A percentile compares a stretch with the other conserved stretches of the same genome.
These are phyloP conservation scores for Catharus fuscescens DNA, from an alignment of 2,113 vertebrate genomes.

Conservation along the genomic window DNA sequence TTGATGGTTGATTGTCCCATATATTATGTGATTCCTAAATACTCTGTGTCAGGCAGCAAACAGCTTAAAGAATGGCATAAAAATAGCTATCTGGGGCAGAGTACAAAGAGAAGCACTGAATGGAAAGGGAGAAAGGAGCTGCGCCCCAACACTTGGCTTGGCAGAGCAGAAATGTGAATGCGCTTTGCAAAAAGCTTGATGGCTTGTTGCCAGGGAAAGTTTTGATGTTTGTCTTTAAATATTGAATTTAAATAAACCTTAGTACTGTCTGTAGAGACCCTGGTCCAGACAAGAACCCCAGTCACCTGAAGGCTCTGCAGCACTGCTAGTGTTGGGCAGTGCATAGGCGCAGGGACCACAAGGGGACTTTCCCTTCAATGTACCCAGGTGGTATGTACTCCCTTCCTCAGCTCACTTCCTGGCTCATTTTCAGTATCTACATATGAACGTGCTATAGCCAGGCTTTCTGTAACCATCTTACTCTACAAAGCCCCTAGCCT, in stretches of 20 bases:
- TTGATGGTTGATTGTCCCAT: not conserved
- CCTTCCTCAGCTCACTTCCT: not conserved
- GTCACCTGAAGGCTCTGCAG: not conserved
- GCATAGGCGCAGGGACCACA: not conserved
- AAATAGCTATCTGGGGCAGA: constrained; percentile 48
- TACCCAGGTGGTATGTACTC: not conserved
- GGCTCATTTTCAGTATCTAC: not conserved
- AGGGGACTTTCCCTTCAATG: not conserved
- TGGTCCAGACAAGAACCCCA: not conserved
- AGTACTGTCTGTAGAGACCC: not conserved
- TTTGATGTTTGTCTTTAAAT: not conserved
- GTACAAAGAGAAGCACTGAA: not conserved
- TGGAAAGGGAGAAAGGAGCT: not conserved
- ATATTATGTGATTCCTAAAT: not conserved
- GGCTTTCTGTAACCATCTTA: not conserved
- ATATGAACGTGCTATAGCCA: not conserved
- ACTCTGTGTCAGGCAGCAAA: not conserved
- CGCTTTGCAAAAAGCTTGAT: not conserved
- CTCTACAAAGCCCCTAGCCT: not conserved
- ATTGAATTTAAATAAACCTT: not conserved
- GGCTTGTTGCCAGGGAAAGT: not conserved
- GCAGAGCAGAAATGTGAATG: not conserved
- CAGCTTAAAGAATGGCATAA: not conserved
- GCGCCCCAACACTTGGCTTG: not conserved
- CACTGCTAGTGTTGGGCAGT: not conserved